Conservation (phyloP, 1,140 invertebrate species). For the Lethocerus indicus region DNA sequence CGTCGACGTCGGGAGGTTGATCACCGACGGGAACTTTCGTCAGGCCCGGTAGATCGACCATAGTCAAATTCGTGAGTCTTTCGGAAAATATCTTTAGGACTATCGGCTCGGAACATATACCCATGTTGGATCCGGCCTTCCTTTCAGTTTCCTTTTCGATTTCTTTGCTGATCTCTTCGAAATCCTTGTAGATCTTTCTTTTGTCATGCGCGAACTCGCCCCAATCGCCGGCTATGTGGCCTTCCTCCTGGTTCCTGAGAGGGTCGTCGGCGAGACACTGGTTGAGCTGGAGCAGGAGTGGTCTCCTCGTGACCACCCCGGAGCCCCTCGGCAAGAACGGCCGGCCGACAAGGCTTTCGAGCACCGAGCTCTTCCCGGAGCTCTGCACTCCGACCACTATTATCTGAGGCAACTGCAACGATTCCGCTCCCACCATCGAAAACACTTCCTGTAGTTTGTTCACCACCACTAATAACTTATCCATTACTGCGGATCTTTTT, state of each 20-base stretch:
- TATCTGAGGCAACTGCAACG: slow-evolving; percentile 16
- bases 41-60: slow-evolving; percentile 42
- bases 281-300: slow-evolving; percentile 15
- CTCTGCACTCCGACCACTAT: slow-evolving; percentile 27
- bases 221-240: slow-evolving; percentile 32
- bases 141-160: slow-evolving; percentile 57
- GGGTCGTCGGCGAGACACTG: neutral
- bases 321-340: slow-evolving; percentile 17
- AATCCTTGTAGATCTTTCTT: slow-evolving; percentile 45
- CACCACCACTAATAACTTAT: slow-evolving; percentile 12
- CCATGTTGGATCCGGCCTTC: slow-evolving; percentile 48
- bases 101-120: slow-evolving; percentile 50
- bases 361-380: slow-evolving; percentile 19
- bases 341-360: slow-evolving; percentile 17
- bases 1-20: slow-evolving; percentile 40
- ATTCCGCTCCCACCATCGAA: slow-evolving; percentile 3
- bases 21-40: slow-evolving; percentile 46
- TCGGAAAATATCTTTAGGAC: slow-evolving; percentile 52
- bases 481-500: too few species aligned
- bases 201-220: slow-evolving; percentile 54
- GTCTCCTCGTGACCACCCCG: slow-evolving; percentile 16
- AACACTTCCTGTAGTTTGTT: slow-evolving; percentile 18
- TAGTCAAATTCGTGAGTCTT: slow-evolving; percentile 37
- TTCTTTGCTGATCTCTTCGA: slow-evolving; percentile 47
- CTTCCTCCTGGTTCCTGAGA: neutral